Evolutionary conservation across 1,140 invertebrate species (phyloP).

Genomic region (Aethina tumida): DNA sequence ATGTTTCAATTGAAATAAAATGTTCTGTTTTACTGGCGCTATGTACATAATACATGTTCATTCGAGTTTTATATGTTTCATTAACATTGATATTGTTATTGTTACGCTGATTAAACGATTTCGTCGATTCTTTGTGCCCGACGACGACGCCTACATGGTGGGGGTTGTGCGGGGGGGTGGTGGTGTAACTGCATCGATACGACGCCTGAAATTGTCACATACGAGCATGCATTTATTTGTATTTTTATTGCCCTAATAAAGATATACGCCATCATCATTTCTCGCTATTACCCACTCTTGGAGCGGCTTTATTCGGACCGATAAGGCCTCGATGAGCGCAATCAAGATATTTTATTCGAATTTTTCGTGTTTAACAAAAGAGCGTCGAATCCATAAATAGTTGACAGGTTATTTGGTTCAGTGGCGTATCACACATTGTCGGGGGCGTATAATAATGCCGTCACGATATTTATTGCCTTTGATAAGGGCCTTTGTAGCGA

Average conservation of each 20-base stretch:
- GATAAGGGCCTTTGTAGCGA: too few relatives aligned
- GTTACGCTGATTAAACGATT: too few relatives aligned
- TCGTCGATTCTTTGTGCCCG: too few relatives aligned
- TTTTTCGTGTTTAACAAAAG: conserved; percentile 3
- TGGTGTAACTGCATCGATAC: too few relatives aligned
- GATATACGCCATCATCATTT: conserved; percentile 3
- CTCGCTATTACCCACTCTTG: neutral
- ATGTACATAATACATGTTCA: too few relatives aligned
- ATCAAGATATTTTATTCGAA: conserved; percentile 4
- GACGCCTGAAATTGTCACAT: conserved; percentile 1
- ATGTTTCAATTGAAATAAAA: too few relatives aligned
- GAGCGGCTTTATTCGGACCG: conserved; percentile 3
- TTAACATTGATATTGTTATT: too few relatives aligned
- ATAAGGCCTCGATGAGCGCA: conserved; percentile 2
- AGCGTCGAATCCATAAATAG: neutral
- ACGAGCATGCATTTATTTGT: conserved; percentile 1
- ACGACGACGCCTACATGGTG: too few relatives aligned
- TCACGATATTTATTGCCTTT: too few relatives aligned
- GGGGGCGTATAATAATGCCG: conserved; percentile 2
- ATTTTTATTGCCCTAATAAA: conserved; percentile 3
- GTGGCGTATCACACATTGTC: neutral
- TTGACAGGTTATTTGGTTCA: conserved; percentile 1
- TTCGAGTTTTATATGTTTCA: too few relatives aligned
- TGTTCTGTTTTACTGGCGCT: too few relatives aligned
- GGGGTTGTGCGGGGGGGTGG: too few relatives aligned